A percentile compares a stretch with the other conserved stretches of the same genome.
phyloP scores from a whole-genome alignment of 2,888 invertebrate species.

The Baccha elongata region DNA sequence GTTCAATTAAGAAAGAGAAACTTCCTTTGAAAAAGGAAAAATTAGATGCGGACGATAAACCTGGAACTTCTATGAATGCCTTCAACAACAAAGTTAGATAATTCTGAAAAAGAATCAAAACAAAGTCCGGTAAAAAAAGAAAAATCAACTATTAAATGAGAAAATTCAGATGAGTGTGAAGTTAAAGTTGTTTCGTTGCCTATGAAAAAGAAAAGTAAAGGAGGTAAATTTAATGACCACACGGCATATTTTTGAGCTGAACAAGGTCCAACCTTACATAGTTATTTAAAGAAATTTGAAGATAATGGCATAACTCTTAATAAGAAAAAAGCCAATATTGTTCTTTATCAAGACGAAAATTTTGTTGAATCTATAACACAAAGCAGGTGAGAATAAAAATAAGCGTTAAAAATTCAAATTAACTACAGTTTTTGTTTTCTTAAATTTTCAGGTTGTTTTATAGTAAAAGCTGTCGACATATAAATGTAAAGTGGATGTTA shows the following conservation, averaged over 20 bases:
- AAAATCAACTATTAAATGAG: slow-evolving; percentile 42
- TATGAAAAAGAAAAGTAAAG: slow-evolving; percentile 37
- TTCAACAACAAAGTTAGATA: neutral
- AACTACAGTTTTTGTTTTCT: neutral
- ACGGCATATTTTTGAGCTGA: slow-evolving; percentile 57
- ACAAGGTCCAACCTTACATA: slow-evolving; percentile 3
- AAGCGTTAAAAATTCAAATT: neutral
- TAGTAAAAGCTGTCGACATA: slow-evolving; percentile 77
- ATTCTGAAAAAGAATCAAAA: neutral
- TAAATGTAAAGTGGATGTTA: slow-evolving; percentile 78
- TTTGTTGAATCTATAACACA: slow-evolving; percentile 53
- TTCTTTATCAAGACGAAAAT: slow-evolving; percentile 56
- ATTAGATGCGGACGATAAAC: neutral
- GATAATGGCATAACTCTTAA: slow-evolving; percentile 75
- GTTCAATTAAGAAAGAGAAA: neutral
- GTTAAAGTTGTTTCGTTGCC: slow-evolving; percentile 32
- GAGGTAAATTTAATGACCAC: slow-evolving; percentile 60
- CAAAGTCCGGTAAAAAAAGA: slow-evolving; percentile 34
- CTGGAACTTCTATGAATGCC: neutral
- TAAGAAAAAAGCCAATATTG: slow-evolving; percentile 75
- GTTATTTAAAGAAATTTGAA: slow-evolving; percentile 52
- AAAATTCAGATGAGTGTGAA: slow-evolving; percentile 37
- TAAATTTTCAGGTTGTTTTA: slow-evolving; percentile 76
- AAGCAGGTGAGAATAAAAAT: slow-evolving; percentile 54
- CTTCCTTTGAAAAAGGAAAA: neutral